phyloP scores from a whole-genome alignment of 2,113 vertebrate genomes.

The Leptodactylus fuscus region DNA sequence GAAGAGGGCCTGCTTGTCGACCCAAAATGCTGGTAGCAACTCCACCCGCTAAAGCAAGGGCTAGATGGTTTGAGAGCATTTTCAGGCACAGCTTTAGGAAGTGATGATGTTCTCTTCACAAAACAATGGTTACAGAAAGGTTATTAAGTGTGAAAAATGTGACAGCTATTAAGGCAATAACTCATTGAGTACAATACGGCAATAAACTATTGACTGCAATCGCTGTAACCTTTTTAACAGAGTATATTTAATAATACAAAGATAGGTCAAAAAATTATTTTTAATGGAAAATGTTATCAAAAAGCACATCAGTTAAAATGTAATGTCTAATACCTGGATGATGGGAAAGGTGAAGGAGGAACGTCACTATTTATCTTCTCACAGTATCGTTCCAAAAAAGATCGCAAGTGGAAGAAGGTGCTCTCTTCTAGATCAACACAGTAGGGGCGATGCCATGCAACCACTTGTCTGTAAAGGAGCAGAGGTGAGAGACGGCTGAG shows the following conservation, averaged over 20 bases:
- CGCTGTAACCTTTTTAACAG: neutral
- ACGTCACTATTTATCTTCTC: conserved; percentile 91
- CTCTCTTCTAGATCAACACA: conserved; percentile 98
- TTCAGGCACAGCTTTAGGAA: conserved; percentile 96
- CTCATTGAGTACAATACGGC: neutral
- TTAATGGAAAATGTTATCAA: too few species aligned
- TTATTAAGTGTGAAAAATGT: neutral
- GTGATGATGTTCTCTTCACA: conserved; percentile 91
- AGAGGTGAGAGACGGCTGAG: neutral
- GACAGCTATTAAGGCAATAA: neutral
- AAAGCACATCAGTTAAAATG: too few species aligned
- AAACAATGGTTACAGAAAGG: neutral
- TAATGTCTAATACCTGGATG: conserved; percentile 82
- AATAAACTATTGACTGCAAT: neutral
- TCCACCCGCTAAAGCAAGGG: conserved; percentile 92
- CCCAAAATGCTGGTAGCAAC: conserved; percentile 97
- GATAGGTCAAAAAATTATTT: neutral
- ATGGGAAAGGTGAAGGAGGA: conserved; percentile 90
- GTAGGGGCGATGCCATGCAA: conserved; percentile 97
- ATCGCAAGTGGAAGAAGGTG: conserved; percentile 93
- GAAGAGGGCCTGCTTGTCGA: conserved; percentile 90
- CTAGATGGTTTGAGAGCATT: conserved; percentile 95
- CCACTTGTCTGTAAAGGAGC: conserved; percentile 83
- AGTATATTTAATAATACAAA: neutral
- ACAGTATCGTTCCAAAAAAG: conserved; percentile 95